Conservation (phyloP, 2,797 vertebrate genomes). For the Eutrigla gurnardus region DNA sequence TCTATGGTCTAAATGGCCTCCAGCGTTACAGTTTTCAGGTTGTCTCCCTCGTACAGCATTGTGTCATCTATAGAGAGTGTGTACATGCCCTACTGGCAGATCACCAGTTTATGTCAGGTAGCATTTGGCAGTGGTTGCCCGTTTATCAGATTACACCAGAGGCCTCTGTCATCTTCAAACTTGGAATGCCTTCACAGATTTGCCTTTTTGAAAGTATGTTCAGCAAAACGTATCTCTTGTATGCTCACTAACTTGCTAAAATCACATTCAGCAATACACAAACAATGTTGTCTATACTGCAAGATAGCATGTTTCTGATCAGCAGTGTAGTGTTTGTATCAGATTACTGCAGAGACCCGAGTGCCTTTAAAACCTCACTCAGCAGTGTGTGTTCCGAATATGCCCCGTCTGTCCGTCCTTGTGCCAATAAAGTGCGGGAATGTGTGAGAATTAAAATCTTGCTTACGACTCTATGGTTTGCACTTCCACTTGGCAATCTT, state of each 20-base stretch:
- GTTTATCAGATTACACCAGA: conserved; percentile 31
- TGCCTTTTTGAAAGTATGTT: conserved; percentile 22
- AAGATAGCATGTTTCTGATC: conserved; percentile 33
- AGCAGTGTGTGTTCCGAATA: conserved; percentile 29
- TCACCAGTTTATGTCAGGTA: conserved; percentile 30
- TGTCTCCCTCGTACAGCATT: neutral
- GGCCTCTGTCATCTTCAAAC: conserved; percentile 41
- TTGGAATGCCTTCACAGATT: conserved; percentile 36
- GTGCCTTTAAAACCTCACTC: conserved; percentile 32
- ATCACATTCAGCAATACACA: conserved; percentile 40
- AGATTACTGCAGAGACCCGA: conserved; percentile 50
- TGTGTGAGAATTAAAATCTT: neutral
- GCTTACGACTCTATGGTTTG: neutral
- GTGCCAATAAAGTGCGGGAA: conserved; percentile 8
- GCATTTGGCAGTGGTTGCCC: conserved; percentile 30
- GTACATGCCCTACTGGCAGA: conserved; percentile 42
- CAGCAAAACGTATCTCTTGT: conserved; percentile 33
- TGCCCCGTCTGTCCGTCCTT: conserved; percentile 18
- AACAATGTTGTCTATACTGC: conserved; percentile 42
- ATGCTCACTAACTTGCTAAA: conserved; percentile 31
- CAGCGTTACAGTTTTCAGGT: conserved; percentile 21
- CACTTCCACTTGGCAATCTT: neutral
- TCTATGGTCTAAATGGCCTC: neutral
- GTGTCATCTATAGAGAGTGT: conserved; percentile 28
- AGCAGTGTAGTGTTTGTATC: conserved; percentile 46